These are phyloP conservation scores for Candoia aspera DNA, from an alignment of 2,113 vertebrate genomes.

Conservation along the genomic window DNA sequence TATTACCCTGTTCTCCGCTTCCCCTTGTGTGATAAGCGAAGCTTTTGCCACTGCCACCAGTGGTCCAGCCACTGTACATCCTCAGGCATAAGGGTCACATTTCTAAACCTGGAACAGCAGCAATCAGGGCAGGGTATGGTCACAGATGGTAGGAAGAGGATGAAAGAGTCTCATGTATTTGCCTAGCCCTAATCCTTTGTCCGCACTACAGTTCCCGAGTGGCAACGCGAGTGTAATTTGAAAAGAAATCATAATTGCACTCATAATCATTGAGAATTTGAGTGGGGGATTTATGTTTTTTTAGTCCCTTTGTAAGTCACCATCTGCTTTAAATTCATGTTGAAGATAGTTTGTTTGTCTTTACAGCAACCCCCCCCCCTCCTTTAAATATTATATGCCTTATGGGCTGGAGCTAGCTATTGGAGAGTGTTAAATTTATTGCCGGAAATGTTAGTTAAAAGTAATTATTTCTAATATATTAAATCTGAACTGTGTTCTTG, in stretches of 20 bases:
- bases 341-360: neutral
- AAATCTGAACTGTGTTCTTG: slow-evolving; percentile 5
- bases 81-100: neutral
- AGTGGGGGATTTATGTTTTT: neutral
- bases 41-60: neutral
- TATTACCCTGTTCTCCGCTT: neutral
- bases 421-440: neutral
- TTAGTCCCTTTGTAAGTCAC: too few species aligned
- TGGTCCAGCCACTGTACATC: too few species aligned
- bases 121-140: neutral
- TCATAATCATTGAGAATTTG: neutral
- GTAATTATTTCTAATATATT: slow-evolving; percentile 13
- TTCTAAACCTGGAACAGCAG: neutral
- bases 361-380: neutral
- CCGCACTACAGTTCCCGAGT: neutral
- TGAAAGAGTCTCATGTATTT: neutral
- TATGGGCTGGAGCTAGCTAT: neutral
- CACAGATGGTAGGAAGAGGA: neutral
- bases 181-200: neutral
- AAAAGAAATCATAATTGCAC: neutral
- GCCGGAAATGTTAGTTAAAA: neutral
- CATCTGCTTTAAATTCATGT: neutral
- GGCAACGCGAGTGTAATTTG: neutral
- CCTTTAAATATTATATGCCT: neutral
- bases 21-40: neutral